Conservation (phyloP, 2,888 invertebrate genomes). For the Galerucella nymphaeae region DNA sequence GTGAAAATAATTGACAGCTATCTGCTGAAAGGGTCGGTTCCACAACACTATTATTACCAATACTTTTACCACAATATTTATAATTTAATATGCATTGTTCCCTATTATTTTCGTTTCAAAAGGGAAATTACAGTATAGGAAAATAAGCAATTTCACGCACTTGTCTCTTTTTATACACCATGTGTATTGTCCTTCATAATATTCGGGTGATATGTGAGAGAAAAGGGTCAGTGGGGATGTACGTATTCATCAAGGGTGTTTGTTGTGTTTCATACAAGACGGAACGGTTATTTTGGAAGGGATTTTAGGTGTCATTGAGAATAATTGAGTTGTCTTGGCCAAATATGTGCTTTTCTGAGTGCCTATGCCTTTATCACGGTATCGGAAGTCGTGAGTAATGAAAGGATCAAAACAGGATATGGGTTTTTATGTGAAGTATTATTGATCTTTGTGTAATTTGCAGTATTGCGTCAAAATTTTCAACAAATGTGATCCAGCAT, state of each 20-base stretch:
- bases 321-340: conserved; percentile 34
- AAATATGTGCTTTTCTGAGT: conserved; percentile 42
- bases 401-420: conserved; percentile 23
- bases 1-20: too few relatives aligned
- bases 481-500: background rate
- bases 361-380: conserved; percentile 30
- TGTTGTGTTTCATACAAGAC: conserved; percentile 29
- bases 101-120: background rate
- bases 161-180: background rate
- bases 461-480: background rate
- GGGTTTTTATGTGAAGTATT: conserved; percentile 4
- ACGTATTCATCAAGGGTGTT: conserved; percentile 29
- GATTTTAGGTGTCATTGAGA: conserved; percentile 32
- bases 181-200: conserved; percentile 7
- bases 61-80: background rate
- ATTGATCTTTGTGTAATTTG: background rate
- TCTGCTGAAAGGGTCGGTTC: too few relatives aligned
- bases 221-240: conserved; percentile 23
- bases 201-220: conserved; percentile 14
- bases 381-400: conserved; percentile 29
- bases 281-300: conserved; percentile 27
- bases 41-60: background rate
- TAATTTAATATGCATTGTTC: background rate
- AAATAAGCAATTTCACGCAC: conserved; percentile 3
- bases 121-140: background rate